Evolutionary conservation across 2,113 vertebrate species (phyloP), one percentile per base, ranked within the genome.

Genomic region (Aramus guarauna): DNA sequence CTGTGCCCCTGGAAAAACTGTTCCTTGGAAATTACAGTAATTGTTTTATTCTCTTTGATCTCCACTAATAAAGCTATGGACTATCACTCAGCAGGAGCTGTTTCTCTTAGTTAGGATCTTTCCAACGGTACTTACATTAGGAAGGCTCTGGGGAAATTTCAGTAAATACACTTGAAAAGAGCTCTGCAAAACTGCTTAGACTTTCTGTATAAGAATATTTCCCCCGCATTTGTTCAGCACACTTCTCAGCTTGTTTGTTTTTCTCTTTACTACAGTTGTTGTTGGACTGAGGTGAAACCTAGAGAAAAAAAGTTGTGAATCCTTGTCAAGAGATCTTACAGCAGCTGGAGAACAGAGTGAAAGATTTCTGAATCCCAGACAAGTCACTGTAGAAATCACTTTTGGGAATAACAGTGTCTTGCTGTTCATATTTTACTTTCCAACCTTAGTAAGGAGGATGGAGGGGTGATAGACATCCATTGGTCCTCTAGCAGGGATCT

Each of bases 1-100:
- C 56, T 39, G 9, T 58, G 64, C 86, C 71, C 62, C 56, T 91
- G 72, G 76, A 93, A 91, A 95, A 92, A 43, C 12, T 9, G 5
- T 66, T 91, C 62, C 80, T 91, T 89, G 76, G 58, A 94, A 96
- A 91, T 94, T 64, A 71, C 76, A 89, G 72, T 82, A 79, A 94
- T 96, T 94, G 88, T 86, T 94, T 89, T 66, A 91, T 83, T 91
- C 81, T 77, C 72, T 90, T 94, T 92, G 83, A 87, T 95, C 85
- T 81, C 64, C 26, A 14, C 72, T 76, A 86, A 80, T 93, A 87
- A 92, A 81, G 59, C 88, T 47, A 43, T 59, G 67, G 91, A 79
- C 88, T 59, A 68, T 81, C 91, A 66, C 90, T 80, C 78, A 75
- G 91, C 66, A 91, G 66, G 79, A 87, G 47, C 62, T 90, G 77